Conservation (phyloP, 2,888 invertebrate genomes). For the Ophion costatus region DNA sequence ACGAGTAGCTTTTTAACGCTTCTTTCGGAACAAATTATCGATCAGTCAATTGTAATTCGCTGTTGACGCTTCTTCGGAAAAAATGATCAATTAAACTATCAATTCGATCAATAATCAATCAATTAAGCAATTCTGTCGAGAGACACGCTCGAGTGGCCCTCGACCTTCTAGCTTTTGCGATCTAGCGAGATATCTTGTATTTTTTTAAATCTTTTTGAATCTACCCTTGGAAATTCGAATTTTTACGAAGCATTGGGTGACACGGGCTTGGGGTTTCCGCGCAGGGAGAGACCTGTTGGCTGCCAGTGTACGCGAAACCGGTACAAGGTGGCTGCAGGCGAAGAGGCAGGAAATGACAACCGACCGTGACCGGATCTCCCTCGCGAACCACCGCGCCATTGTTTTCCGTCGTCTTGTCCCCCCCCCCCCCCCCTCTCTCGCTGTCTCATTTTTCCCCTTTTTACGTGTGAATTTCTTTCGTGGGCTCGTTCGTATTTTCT, state of each 20-base stretch:
- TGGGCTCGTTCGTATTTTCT: background rate
- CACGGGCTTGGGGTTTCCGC: too few species aligned
- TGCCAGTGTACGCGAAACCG: conserved; percentile 19
- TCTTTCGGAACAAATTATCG: too few species aligned
- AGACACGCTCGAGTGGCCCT: too few species aligned
- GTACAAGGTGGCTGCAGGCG: conserved; percentile 57
- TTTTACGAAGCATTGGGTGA: background rate
- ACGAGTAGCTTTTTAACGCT: too few species aligned
- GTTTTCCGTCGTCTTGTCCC: conserved; percentile 40
- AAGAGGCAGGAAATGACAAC: conserved; percentile 63
- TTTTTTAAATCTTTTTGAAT: background rate
- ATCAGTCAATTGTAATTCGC: too few species aligned
- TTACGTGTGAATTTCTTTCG: conserved; percentile 1
- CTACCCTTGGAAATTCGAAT: background rate
- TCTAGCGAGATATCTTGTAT: background rate
- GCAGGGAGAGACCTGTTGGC: background rate
- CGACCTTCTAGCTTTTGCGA: background rate
- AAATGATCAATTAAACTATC: too few species aligned
- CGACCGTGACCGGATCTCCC: conserved; percentile 63
- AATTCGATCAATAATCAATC: too few species aligned
- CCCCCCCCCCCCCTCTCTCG: conserved; percentile 25
- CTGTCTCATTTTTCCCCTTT: conserved; percentile 13
- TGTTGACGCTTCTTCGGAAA: too few species aligned
- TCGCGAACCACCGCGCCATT: conserved; percentile 47
- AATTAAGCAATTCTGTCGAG: too few species aligned